Evolutionary conservation across 2,113 vertebrate species (phyloP), one percentile per base, ranked within the genome.

Genomic region (Tragelaphus scriptus): DNA sequence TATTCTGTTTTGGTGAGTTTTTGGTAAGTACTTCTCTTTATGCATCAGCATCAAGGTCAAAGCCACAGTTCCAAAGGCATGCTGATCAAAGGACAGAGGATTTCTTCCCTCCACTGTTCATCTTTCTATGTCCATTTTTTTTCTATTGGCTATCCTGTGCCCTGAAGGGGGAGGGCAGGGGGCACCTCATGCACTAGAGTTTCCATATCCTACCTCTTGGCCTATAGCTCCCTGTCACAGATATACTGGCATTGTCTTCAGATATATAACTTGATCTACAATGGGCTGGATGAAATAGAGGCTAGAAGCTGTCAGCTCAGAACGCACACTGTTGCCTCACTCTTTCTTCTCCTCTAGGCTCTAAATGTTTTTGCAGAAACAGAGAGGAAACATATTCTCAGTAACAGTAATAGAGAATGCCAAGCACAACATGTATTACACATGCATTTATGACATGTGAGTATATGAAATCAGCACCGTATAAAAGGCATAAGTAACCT

Each of bases 401-500:
- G 28, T 77, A 84, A 80, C 47, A 85, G 97, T 92, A 95, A 49
- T 90, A 88, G 32, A 96, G 56, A 92, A 90, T 68, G 53, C 7
- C 85, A 90, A 97, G 47, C 61, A 61, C 80, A 47, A 47, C 32
- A 55, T 75, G 25, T 81, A 86, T 88, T 89, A 80, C 44, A 91
- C 63, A 85, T 93, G 53, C 44, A 88, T 88, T 87, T 91, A 36
- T 82, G 91, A 13, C 55, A 85, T 68, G 44, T 88, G 68, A 95
- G 58, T 86, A 85, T 92, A 92, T 82, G 71, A 92, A 97, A 97
- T 94, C 55, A 88, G 51, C 85, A 88, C 65, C 86, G 12, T 86
- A 95, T 79, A 95, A 92, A 95, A 96, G 65, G 56, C 82, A 51
- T 88, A 95, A 95, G 95, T 96, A 97, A 97, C 96, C 97, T 97